Base-by-base conservation (phyloP, 1,140 invertebrate species). In the Anoplophora glabripennis region DNA sequence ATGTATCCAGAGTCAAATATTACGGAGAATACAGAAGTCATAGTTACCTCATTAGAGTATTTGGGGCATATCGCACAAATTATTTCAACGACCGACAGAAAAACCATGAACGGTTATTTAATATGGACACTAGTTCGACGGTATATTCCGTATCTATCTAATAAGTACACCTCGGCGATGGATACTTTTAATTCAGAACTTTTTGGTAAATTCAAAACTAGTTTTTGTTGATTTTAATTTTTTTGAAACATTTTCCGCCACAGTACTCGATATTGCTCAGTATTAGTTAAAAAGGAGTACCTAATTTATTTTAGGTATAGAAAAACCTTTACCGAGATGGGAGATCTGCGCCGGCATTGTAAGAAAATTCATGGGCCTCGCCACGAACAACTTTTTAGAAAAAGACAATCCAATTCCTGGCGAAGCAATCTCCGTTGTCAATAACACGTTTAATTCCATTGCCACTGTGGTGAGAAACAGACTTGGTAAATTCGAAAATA, bases 21-120 rank as follows among this genome's bases (percentile, higher is more conserved):
- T 8, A 75, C 76, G 17, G 77, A 80, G 40, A 70, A 74, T 7
- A 83, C 82, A 0, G 75, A 82, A 63, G 74, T 86, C 5, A 70
- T 84, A 14, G 74, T 84, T 1, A 72, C 78, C 1, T 83, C 81
- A 9, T 65, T 75, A 7, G 72, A 80, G 40, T 86, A 85, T 72
- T 72, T 87, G 10, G 66, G 63, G 17, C 72, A 79, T 54, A 66
- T 86, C 34, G 80, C 82, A 1, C 73, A 72, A 35, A 76, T 85
- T 14, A 80, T 85, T 12, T 81, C 81, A 0, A 76, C 78, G 0
- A 81, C 83, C n/a, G 83, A 84, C 46, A 72, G 75, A 61, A 75
- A 81, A 57, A 76, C 78, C 7, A 62, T 85, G 42, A 85, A 86
- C 70, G 82, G 84, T 64, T 86, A 86, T 67, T 64, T 85, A 37